A percentile compares a stretch with the other conserved stretches of the same genome.
Evolutionary conservation across 2,888 invertebrate genomes (phyloP).

Genomic region (Dinocampus coccinellae): DNA sequence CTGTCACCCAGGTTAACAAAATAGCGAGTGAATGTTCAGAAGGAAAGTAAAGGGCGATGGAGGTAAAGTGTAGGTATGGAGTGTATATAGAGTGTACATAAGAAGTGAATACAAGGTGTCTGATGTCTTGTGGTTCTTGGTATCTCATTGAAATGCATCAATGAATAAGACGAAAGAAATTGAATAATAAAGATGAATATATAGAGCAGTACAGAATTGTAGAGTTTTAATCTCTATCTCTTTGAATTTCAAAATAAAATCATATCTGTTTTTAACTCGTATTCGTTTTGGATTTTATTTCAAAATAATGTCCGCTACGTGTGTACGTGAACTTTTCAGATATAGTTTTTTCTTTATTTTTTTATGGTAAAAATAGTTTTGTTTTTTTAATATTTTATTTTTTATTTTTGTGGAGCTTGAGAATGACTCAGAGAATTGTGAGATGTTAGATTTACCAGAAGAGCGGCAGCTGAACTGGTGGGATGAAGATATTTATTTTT

Average conservation of each 20-base stretch:
- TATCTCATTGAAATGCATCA: conserved; percentile 3
- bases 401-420: not conserved
- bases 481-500: not conserved
- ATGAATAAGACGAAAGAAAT: not conserved
- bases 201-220: not conserved
- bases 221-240: not conserved
- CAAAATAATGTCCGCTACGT: no score
- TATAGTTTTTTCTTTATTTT: no score
- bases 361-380: not conserved
- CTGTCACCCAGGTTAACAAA: not conserved
- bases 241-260: not conserved
- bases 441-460: not conserved
- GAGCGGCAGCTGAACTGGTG: not conserved
- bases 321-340: no score
- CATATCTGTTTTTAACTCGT: no score
- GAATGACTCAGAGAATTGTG: not conserved
- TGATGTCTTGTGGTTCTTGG: not conserved
- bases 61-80: not conserved
- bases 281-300: no score
- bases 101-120: not conserved
- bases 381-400: not conserved
- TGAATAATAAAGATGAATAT: not conserved
- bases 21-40: not conserved
- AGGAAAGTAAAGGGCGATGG: not conserved
- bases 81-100: not conserved